These are phyloP conservation scores for Otus scops DNA, from an alignment of 2,797 vertebrate genomes.

Conservation along the genomic window DNA sequence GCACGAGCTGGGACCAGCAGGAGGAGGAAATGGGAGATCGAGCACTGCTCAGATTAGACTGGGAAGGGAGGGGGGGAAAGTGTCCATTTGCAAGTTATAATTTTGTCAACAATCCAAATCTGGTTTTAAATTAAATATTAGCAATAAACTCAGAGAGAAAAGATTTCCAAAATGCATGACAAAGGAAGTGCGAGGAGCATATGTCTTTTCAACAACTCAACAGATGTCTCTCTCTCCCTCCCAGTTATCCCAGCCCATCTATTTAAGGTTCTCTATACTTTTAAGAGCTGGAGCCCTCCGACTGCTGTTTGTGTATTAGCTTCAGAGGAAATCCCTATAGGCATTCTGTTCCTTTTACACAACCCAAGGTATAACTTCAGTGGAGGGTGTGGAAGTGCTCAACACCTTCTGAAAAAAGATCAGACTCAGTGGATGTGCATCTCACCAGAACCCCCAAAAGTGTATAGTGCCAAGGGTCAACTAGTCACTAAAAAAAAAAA, in stretches of 20 bases:
- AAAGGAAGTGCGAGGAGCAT: slow-evolving; percentile 47
- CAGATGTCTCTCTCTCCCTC: slow-evolving; percentile 43
- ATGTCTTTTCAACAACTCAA: slow-evolving; percentile 61
- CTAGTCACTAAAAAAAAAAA: background rate
- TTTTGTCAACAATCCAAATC: slow-evolving; percentile 57
- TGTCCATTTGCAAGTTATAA: slow-evolving; percentile 13
- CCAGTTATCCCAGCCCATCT: slow-evolving; percentile 38
- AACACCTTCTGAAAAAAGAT: background rate
- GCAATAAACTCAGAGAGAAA: slow-evolving; percentile 28
- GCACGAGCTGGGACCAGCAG: background rate
- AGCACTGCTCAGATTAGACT: background rate
- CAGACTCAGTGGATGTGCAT: background rate
- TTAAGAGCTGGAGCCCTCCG: background rate
- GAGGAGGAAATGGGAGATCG: background rate
- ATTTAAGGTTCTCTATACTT: slow-evolving; percentile 31
- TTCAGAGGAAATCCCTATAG: slow-evolving; percentile 31
- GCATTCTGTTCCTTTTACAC: slow-evolving; percentile 35
- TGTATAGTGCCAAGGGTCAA: background rate
- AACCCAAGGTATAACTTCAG: rapidly evolving
- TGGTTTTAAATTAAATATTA: slow-evolving; percentile 63
- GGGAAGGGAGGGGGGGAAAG: background rate
- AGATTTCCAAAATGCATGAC: slow-evolving; percentile 51
- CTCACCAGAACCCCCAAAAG: background rate
- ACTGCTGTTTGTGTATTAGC: slow-evolving; percentile 9
- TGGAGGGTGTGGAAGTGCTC: background rate